phyloP scores from a whole-genome alignment of 2,797 vertebrate species.

The Pseudochirops cupreus region DNA sequence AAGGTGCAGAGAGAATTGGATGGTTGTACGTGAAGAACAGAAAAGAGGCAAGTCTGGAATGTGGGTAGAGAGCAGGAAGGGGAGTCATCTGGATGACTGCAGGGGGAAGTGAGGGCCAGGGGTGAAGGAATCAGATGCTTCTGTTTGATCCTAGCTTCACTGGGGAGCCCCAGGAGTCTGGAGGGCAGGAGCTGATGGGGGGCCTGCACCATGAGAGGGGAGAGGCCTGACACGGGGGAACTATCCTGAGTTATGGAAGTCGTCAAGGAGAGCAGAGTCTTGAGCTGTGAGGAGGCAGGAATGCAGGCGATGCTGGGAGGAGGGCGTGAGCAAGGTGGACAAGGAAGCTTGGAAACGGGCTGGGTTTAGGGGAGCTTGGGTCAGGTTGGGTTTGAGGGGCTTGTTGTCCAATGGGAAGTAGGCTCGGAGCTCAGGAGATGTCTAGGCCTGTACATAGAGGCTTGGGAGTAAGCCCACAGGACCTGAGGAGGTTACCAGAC shows the following conservation, averaged over 20 bases:
- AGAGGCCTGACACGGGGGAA: no score
- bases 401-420: neutral
- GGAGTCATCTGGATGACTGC: neutral
- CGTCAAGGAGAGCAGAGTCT: neutral
- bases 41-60: neutral
- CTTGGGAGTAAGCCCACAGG: neutral
- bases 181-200: rapidly evolving
- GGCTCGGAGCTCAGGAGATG: neutral
- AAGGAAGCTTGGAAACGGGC: neutral
- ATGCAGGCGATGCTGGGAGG: neutral
- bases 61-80: neutral
- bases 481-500: neutral
- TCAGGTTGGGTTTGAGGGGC: neutral
- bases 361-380: neutral
- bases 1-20: neutral
- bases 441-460: neutral
- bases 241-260: neutral
- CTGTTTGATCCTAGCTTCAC: neutral
- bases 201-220: no score
- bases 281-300: neutral
- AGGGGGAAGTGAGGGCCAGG: neutral
- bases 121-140: neutral
- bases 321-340: neutral
- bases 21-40: neutral
- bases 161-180: neutral